Evolutionary conservation across 2,888 invertebrate species (phyloP), one percentile per base, ranked within the genome.

Genomic region (Galerucella pusilla): DNA sequence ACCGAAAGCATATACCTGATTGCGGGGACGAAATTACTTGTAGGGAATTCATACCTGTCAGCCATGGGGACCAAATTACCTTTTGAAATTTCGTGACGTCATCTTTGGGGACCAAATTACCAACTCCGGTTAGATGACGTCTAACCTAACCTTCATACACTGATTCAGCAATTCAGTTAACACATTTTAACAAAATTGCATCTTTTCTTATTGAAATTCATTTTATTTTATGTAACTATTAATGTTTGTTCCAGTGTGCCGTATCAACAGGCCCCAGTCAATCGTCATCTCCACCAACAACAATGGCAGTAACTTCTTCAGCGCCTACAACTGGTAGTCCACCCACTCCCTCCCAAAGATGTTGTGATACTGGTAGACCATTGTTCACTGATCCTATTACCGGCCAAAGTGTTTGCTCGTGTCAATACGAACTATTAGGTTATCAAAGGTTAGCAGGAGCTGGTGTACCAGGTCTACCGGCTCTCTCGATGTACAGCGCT

Each of bases 291-390:
- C 85, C 80, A 84, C 85, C 81, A 66, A 82, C 84, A 71, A 86
- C 85, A 71, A 88, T 87, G 86, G 88, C 88, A 80, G 88, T 88
- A 74, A 88, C 88, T 59, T 86, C 87, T 71, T 86, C 88, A 78
- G 86, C 87, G 75, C 86, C 86, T 75, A 84, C 90, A 87, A 68
- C 87, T 90, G 89, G 89, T 66, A 88, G 91, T 76, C 87, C 91
- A 73, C 89, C 91, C 76, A 80, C 85, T 52, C 71, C 80, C 3
- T 82, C 86, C 80, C 89, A 91, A 78, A 89, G 96, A 84, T 96
- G 97, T 90, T 96, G 97, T 90, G 96, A 97, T 90, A 96, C 96
- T 80, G 97, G 97, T 81, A 92, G 97, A 84, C 94, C 96, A 79
- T 92, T 97, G 87, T 96, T 95, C 90, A 95, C 95, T 86, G 96